Conservation (phyloP, 1,140 invertebrate species). For the Rhagoletis pomonella region DNA sequence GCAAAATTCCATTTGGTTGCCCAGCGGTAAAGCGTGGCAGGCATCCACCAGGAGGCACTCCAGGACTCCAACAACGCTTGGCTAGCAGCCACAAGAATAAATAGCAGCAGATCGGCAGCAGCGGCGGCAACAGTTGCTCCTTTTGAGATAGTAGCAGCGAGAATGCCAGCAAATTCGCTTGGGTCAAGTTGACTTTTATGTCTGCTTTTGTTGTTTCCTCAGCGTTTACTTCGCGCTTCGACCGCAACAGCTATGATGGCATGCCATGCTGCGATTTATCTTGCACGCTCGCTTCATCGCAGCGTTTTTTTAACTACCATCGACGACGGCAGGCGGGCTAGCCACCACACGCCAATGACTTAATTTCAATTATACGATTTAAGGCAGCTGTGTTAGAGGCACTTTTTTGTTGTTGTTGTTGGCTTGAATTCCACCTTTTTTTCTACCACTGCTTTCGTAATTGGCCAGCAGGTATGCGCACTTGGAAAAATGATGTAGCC, state of each 20-base stretch:
- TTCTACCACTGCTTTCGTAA: neutral
- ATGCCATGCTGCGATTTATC: constrained; percentile 5
- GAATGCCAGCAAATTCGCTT: neutral
- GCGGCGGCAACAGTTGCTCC: neutral
- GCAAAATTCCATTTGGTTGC: constrained; percentile 34
- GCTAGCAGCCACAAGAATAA: neutral
- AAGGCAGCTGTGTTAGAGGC: neutral
- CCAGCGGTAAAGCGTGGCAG: neutral
- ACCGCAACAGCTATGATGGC: neutral
- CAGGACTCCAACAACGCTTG: no score
- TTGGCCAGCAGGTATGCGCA: neutral
- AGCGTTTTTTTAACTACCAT: no score
- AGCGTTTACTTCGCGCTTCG: neutral
- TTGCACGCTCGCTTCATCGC: neutral
- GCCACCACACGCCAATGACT: constrained; percentile 27
- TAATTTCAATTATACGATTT: constrained; percentile 8
- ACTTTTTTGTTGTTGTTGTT: neutral
- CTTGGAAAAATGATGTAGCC: neutral
- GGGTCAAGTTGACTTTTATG: neutral
- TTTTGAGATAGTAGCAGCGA: neutral
- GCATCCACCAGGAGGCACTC: no score
- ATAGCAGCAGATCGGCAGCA: no score
- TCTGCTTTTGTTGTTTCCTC: neutral
- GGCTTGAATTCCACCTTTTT: neutral
- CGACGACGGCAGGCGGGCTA: neutral